These are phyloP conservation scores for Papilio glaucus DNA, from an alignment of 1,140 invertebrate genomes.

Conservation along the genomic window DNA sequence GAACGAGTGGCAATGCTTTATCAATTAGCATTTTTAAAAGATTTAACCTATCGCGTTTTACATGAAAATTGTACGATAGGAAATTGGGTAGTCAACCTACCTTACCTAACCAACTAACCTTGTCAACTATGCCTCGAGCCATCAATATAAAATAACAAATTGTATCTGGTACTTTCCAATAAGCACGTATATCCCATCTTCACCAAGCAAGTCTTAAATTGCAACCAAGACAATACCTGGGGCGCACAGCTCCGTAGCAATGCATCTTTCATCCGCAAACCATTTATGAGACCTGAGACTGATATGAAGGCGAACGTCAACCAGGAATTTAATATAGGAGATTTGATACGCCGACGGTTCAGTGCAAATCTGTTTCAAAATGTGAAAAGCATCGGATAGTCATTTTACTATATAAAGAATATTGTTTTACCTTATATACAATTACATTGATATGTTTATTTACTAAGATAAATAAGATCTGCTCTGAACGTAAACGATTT, in stretches of 20 bases:
- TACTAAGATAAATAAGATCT: too few species aligned
- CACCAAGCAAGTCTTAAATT: not conserved
- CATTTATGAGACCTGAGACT: slow-evolving; percentile 39
- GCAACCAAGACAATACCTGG: slow-evolving; percentile 9
- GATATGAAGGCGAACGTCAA: slow-evolving; percentile 43
- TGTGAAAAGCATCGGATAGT: slow-evolving; percentile 21
- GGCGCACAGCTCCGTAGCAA: slow-evolving; percentile 12
- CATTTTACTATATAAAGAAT: slow-evolving; percentile 11
- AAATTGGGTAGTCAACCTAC: too few species aligned
- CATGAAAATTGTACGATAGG: too few species aligned
- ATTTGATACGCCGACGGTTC: slow-evolving; percentile 24
- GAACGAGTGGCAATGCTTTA: too few species aligned
- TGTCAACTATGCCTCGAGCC: too few species aligned
- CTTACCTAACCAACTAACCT: too few species aligned
- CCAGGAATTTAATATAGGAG: slow-evolving; percentile 50
- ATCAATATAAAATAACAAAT: too few species aligned
- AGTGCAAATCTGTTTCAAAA: slow-evolving; percentile 21
- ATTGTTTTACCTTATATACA: not conserved
- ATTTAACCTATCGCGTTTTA: too few species aligned
- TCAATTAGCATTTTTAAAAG: too few species aligned
- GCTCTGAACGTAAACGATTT: too few species aligned
- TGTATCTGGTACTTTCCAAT: not conserved
- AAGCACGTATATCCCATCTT: not conserved
- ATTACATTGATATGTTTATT: too few species aligned
- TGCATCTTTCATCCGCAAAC: slow-evolving; percentile 25